Evolutionary conservation across 1,140 invertebrate genomes (phyloP).

Genomic region (Habropoda laboriosa): DNA sequence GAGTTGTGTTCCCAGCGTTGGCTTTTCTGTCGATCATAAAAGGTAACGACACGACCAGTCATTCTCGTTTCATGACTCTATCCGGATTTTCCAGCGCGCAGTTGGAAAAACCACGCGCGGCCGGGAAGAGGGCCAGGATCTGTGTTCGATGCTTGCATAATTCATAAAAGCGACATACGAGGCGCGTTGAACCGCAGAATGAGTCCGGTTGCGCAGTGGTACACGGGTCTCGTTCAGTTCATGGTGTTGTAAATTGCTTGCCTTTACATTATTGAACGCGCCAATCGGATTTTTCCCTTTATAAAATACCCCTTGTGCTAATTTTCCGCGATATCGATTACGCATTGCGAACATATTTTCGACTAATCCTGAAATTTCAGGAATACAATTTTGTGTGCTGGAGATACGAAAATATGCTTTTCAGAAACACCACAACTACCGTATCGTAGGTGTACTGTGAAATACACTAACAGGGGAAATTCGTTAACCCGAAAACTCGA

Average conservation of each 20-base stretch:
- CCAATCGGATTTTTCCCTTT: neutral
- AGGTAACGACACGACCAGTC: conserved; percentile 25
- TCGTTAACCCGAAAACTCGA: too few relatives aligned
- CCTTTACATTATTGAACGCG: neutral
- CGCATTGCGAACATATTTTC: too few relatives aligned
- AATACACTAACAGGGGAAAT: too few relatives aligned
- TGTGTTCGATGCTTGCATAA: neutral
- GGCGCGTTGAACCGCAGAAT: neutral
- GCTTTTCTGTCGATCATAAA: conserved; percentile 16
- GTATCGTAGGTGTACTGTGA: too few relatives aligned
- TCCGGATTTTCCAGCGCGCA: neutral
- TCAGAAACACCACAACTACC: too few relatives aligned
- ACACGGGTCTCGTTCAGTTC: too few relatives aligned
- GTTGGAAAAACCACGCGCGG: neutral
- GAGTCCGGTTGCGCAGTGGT: neutral
- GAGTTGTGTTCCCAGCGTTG: neutral
- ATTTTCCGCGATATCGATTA: neutral
- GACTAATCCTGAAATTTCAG: too few relatives aligned
- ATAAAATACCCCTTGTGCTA: neutral
- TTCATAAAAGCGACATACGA: conserved; percentile 10
- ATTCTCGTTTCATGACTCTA: conserved; percentile 28
- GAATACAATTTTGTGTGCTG: too few relatives aligned
- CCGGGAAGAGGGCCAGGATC: neutral
- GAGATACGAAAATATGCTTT: too few relatives aligned
- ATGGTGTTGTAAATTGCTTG: neutral